These are phyloP conservation scores for Sclerurus mexicanus DNA, from an alignment of 2,113 vertebrate species.

Conservation along the genomic window DNA sequence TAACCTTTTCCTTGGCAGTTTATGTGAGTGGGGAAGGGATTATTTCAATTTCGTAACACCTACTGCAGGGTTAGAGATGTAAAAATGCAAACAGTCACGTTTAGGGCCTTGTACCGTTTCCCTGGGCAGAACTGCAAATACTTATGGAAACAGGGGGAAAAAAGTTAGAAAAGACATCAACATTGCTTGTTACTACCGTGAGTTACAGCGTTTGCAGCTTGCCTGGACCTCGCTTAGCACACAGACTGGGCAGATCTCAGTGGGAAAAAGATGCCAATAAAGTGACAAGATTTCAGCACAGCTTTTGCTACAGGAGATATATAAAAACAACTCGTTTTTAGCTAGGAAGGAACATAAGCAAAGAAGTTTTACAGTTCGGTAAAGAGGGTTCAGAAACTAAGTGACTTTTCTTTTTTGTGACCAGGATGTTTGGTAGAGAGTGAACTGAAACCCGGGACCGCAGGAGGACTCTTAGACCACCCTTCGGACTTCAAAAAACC, in stretches of 20 bases:
- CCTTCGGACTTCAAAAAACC: constrained; percentile 99
- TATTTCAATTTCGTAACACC: neutral
- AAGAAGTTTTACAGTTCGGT: constrained; percentile 67
- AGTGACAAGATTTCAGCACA: constrained; percentile 62
- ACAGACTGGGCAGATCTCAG: constrained; percentile 52
- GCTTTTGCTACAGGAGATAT: constrained; percentile 61
- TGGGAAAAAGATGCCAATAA: constrained; percentile 59
- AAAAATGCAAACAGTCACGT: neutral
- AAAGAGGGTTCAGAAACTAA: constrained; percentile 73
- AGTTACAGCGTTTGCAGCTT: constrained; percentile 46
- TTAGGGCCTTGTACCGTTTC: constrained; percentile 32
- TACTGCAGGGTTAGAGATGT: neutral
- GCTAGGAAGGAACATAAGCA: constrained; percentile 70
- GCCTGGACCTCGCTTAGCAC: constrained; percentile 28
- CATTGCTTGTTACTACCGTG: constrained; percentile 11
- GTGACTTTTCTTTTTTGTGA: constrained; percentile 68
- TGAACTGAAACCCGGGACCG: constrained; percentile 66
- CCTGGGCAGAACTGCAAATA: constrained; percentile 29
- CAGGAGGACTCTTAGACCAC: constrained; percentile 85
- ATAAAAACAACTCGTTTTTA: constrained; percentile 45
- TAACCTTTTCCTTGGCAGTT: constrained; percentile 21
- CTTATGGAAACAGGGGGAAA: neutral
- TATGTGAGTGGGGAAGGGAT: neutral
- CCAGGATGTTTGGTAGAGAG: constrained; percentile 78
- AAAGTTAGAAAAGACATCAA: neutral